Percentiles rank a stretch among this genome's conserved stretches.
phyloP scores from a whole-genome alignment of 2,113 vertebrate genomes.

The Mus pahari region DNA sequence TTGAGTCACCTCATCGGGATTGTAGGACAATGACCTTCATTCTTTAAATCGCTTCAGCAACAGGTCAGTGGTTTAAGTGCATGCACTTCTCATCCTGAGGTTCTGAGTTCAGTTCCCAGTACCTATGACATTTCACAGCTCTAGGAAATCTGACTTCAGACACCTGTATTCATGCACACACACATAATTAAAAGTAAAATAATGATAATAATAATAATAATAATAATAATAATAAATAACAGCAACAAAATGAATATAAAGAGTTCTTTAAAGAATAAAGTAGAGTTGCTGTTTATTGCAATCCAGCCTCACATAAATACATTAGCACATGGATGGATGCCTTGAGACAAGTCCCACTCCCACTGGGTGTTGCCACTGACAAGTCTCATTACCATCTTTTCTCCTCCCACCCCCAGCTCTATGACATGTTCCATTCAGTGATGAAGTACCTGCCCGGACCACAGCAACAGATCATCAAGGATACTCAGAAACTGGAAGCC shows the following conservation, averaged over 20 bases:
- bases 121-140: too few relatives aligned
- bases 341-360: background rate
- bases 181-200: background rate
- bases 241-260: background rate
- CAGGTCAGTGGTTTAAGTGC: background rate
- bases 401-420: conserved; percentile 82
- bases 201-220: background rate
- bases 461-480: conserved; percentile 80
- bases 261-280: background rate
- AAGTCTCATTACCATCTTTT: background rate
- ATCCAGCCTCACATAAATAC: background rate
- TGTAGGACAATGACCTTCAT: background rate
- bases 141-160: background rate
- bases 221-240: background rate
- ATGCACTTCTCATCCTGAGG: background rate
- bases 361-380: fast-evolving
- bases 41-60: background rate
- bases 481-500: conserved; percentile 70
- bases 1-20: background rate
- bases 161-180: background rate
- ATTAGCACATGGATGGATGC: background rate
- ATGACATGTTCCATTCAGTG: conserved; percentile 87
- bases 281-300: background rate
- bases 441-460: conserved; percentile 86
- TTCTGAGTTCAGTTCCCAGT: background rate